Base-by-base conservation (phyloP, 2,888 invertebrate species). In the Danaus chrysippus region DNA sequence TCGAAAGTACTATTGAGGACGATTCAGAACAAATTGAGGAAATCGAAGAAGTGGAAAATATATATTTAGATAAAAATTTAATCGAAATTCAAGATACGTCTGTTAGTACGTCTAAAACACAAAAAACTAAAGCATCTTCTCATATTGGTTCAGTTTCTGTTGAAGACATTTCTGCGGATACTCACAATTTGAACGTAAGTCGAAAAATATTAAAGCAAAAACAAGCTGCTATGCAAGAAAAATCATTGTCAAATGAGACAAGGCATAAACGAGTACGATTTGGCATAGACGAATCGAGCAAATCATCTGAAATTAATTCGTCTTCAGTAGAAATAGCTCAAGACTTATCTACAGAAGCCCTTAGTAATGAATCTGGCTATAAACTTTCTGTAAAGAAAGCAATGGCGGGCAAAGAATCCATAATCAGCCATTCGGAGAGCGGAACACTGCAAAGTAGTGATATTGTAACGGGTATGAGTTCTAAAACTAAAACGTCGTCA, bases 1-100 rank as follows among this genome's bases (percentile, higher is more conserved):
- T 54, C 44, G 17, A 54, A 58, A n/a, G 42, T 19, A 42, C 6
- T 17, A 19, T n/a, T 34, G 53, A 53, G 42, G 49, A 13, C 15
- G 11, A 41, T 19, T 17, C 19, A 17, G 49, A 17, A 17, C 10
- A 9, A 1, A 17, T 49, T 10, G 49, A 49, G 17, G 17, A 49
- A 49, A 49, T 10, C 3, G 49, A 49, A 17, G 49, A 49, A 15
- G 17, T 49, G 11, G 49, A 49, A 49, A 49, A 49, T 9, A 10
- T 49, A 49, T 17, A 49, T 17, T 49, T 49, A 17, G 10, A 17
- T 49, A 49, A 49, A 49, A 11, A 49, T 10, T 10, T 17, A 5
- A 10, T 11, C 11, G 49, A 49, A 17, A 34, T 34, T 49, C 49
- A 8, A 49, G 15, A 17, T 17, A 10, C 11, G 49, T 17, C 15